Evolutionary conservation across 2,113 vertebrate species (phyloP).

Genomic region (Ammodramus savannarum): DNA sequence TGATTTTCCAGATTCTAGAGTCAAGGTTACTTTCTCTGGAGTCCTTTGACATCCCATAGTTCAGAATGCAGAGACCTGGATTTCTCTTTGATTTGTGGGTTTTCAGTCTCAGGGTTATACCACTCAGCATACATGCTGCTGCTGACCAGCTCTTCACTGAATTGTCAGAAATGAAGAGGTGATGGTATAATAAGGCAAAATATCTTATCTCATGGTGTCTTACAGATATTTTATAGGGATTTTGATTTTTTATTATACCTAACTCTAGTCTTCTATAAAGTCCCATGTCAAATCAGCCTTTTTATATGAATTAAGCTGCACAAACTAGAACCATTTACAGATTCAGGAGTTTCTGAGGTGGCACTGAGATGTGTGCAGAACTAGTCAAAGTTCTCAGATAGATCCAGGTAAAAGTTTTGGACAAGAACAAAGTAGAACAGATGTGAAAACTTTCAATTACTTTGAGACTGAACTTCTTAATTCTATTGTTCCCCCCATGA

Average conservation of each 20-base stretch:
- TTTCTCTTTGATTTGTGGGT: not conserved
- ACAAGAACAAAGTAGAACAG: not conserved
- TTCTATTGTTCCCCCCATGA: not conserved
- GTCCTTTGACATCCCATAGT: not conserved
- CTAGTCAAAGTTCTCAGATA: not conserved
- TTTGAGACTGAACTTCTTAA: not conserved
- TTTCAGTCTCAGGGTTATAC: not conserved
- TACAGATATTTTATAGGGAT: not conserved
- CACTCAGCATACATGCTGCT: not conserved
- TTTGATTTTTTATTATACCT: not conserved
- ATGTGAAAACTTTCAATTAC: not conserved
- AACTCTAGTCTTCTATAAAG: not conserved
- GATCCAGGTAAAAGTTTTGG: not conserved
- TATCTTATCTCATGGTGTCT: not conserved
- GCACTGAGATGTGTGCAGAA: not conserved
- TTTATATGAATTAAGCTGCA: not conserved
- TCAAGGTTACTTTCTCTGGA: not conserved
- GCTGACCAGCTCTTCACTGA: not conserved
- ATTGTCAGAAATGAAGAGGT: not conserved
- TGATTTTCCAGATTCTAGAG: not conserved
- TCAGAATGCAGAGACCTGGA: not conserved
- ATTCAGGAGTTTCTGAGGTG: not conserved
- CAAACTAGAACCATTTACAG: not conserved
- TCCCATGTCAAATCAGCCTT: not conserved
- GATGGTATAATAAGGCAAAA: not conserved